These are phyloP conservation scores for Zaprionus lineosus DNA, from an alignment of 2,888 invertebrate genomes.

Conservation along the genomic window DNA sequence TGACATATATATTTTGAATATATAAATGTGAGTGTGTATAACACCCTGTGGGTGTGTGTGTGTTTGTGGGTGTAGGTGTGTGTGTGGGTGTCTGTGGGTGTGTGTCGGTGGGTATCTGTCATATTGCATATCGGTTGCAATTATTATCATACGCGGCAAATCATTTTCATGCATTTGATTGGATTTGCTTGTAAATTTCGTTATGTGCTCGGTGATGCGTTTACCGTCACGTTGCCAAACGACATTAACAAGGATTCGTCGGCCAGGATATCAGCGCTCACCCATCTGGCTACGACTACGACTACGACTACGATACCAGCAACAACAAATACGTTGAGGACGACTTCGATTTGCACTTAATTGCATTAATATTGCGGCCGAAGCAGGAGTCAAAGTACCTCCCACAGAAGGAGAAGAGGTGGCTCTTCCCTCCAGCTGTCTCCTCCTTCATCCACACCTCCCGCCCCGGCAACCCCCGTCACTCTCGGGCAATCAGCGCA, in stretches of 20 bases:
- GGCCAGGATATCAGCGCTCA: conserved; percentile 42
- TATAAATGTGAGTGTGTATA: not conserved
- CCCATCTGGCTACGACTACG: no score
- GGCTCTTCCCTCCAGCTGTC: not conserved
- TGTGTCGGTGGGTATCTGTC: conserved; percentile 16
- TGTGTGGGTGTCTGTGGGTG: conserved; percentile 6
- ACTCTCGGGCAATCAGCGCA: conserved; percentile 60
- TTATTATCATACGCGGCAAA: conserved; percentile 29
- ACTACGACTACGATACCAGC: no score
- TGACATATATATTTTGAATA: no score
- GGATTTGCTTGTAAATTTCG: conserved; percentile 66
- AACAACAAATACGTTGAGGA: no score
- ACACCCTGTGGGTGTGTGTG: no score
- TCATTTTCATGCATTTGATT: conserved; percentile 64
- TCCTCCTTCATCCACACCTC: not conserved
- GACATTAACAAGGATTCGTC: conserved; percentile 45
- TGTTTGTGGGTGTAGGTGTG: no score
- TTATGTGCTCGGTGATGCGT: conserved; percentile 64
- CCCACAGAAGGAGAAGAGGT: no score
- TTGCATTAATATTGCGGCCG: conserved; percentile 72
- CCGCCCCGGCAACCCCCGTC: not conserved
- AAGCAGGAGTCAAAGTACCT: conserved; percentile 33
- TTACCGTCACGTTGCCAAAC: conserved; percentile 42
- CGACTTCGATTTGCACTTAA: conserved; percentile 69
- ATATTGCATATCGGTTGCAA: conserved; percentile 13